Evolutionary conservation across 2,888 invertebrate genomes (phyloP).

Genomic region (Rhamnusium bicolor): DNA sequence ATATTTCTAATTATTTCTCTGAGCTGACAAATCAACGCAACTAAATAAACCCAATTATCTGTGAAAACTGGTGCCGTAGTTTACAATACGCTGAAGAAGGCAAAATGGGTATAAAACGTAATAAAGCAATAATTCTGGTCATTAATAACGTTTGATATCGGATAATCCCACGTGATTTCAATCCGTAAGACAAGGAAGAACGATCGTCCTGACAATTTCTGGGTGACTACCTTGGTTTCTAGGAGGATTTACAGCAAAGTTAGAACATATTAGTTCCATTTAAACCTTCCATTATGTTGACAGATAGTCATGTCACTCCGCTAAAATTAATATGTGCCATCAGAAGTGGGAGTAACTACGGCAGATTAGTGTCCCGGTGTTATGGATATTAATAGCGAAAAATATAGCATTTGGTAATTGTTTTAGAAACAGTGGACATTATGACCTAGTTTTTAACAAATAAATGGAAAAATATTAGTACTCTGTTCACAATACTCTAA

Average conservation of each 20-base stretch:
- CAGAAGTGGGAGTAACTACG: slow-evolving; percentile 6
- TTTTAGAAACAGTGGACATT: too few species aligned
- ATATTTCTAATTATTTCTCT: background rate
- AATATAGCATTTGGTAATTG: background rate
- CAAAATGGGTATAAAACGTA: slow-evolving; percentile 18
- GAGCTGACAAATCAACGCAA: background rate
- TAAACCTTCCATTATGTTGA: slow-evolving; percentile 33
- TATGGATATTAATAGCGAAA: background rate
- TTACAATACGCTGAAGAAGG: background rate
- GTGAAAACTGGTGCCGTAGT: background rate
- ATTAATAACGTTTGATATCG: slow-evolving; percentile 29
- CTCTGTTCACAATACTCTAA: too few species aligned
- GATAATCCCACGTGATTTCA: slow-evolving; percentile 16
- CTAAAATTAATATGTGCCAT: slow-evolving; percentile 24
- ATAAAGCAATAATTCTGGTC: slow-evolving; percentile 22
- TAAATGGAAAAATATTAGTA: too few species aligned
- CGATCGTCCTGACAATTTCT: slow-evolving; percentile 19
- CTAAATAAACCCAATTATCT: background rate
- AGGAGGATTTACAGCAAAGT: slow-evolving; percentile 18
- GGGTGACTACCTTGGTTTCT: slow-evolving; percentile 7
- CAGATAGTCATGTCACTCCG: slow-evolving; percentile 35
- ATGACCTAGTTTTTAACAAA: too few species aligned
- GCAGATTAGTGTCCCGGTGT: slow-evolving; percentile 15
- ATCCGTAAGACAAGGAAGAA: slow-evolving; percentile 20
- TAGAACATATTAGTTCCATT: slow-evolving; percentile 30